A percentile compares a stretch with the other conserved stretches of the same genome.
Evolutionary conservation across 2,797 vertebrate species (phyloP).

Genomic region (Pipistrellus pygmaeus): DNA sequence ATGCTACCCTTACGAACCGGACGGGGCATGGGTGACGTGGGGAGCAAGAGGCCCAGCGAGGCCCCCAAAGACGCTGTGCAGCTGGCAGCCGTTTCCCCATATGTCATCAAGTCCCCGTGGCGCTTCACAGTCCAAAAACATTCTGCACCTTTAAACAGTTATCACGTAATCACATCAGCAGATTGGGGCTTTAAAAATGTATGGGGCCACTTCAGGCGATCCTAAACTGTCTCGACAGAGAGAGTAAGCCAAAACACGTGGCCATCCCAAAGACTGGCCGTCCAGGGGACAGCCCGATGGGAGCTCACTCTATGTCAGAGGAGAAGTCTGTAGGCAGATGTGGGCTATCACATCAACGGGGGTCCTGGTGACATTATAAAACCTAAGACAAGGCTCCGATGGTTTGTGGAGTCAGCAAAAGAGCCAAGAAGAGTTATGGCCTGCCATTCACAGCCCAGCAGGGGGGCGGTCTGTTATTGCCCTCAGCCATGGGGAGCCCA

Average conservation of each 20-base stretch:
- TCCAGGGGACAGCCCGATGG: background rate
- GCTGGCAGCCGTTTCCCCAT: background rate
- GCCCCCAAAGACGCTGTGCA: accelerated
- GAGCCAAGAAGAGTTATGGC: background rate
- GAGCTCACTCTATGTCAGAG: background rate
- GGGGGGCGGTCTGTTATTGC: background rate
- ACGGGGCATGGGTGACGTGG: background rate
- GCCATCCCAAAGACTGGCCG: background rate
- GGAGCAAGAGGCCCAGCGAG: background rate
- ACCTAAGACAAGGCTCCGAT: background rate
- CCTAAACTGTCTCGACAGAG: background rate
- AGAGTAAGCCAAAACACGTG: background rate
- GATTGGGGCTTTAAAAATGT: background rate
- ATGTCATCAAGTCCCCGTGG: background rate
- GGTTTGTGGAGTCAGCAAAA: background rate
- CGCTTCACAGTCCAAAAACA: background rate
- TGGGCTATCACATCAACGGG: background rate
- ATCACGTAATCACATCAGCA: constrained; percentile 42
- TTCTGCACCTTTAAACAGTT: constrained; percentile 44
- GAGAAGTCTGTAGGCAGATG: background rate
- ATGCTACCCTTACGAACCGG: background rate
- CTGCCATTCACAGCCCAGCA: background rate
- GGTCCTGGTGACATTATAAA: constrained; percentile 31
- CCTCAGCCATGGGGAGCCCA: background rate
- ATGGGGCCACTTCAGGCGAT: background rate